Base-by-base conservation (phyloP, 2,797 vertebrate species). In the Distichodus sexfasciatus region DNA sequence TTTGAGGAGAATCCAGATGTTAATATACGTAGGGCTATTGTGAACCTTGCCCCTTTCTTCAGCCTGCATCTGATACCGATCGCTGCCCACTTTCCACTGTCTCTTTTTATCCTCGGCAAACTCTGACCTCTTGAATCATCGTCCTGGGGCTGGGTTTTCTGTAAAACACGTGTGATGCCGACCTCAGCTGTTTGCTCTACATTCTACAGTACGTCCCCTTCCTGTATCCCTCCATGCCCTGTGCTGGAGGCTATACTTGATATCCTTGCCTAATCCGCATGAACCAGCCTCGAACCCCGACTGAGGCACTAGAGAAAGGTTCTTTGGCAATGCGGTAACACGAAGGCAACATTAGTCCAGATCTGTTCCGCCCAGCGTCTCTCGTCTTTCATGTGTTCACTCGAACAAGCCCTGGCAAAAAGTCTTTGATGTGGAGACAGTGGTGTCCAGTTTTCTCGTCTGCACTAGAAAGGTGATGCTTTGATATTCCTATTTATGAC, bases 361-460 rank as follows among this genome's bases (percentile, higher is more conserved):
- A 75, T 78, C 72, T 68, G 64, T 78, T 72, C 76, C 72, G 69
- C 72, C 66, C 40, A 24, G 38, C 65, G n/a, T n/a, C 72, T 72
- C 62, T 41, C 28, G 38, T 28, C 15, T 71, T 71, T 55, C 15
- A 69, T 61, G 54, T 64, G 36, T 76, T 67, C 63, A 57, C 23
- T 23, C 12, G 17, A 17, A 43, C 21, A 58, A 36, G 35, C 40
- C 57, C 35, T 68, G 63, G 9, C 41, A 48, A 64, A 77, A 63
- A 31, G 24, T 40, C n/a, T 71, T 61, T 64, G 33, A 44, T 55
- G 19, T 4, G 54, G 28, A 47, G 26, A 40, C 14, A 44, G 29
- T 40, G 26, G 19, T 51, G 21, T 48, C 14, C 26, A 35, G 14
- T 51, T 66, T 62, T 43, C 51, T 28, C 46, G 33, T 55, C 46